A percentile compares a stretch with the other conserved stretches of the same genome.
phyloP scores from a whole-genome alignment of 2,888 invertebrate species.

The Amblyteles armatorius region DNA sequence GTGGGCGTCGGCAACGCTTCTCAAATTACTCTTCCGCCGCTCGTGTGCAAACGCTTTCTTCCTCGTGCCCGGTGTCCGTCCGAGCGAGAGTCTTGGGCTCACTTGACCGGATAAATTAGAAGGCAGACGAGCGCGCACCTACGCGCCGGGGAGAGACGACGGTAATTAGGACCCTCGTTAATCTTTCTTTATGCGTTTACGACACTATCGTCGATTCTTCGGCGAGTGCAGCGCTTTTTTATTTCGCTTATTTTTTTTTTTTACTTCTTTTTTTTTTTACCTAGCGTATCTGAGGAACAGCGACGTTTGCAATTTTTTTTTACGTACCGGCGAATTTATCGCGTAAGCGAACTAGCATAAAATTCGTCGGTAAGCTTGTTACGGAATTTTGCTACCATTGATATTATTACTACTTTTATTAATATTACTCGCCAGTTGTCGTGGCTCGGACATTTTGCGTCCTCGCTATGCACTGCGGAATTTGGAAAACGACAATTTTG shows the following conservation, averaged over 20 bases:
- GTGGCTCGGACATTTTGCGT: too few species aligned
- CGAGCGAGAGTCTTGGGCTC: conserved; percentile 24
- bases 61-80: neutral
- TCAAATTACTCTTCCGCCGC: conserved; percentile 51
- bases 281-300: neutral
- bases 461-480: too few species aligned
- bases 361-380: too few species aligned
- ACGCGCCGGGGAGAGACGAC: conserved; percentile 53
- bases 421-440: too few species aligned
- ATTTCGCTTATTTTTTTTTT: neutral
- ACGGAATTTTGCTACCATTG: too few species aligned
- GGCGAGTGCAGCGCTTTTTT: neutral
- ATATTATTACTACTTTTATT: too few species aligned
- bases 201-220: conserved; percentile 37
- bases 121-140: conserved; percentile 64
- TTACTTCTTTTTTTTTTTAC: neutral
- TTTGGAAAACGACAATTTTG: too few species aligned
- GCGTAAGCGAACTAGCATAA: too few species aligned
- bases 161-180: conserved; percentile 67
- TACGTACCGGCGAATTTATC: too few species aligned
- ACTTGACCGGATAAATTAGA: conserved; percentile 64
- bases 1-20: conserved; percentile 52
- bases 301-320: too few species aligned
- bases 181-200: conserved; percentile 53
- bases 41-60: conserved; percentile 23